Base-by-base conservation (phyloP, 92 coral and sea anemone species). In the Parazoanthus darwini region DNA sequence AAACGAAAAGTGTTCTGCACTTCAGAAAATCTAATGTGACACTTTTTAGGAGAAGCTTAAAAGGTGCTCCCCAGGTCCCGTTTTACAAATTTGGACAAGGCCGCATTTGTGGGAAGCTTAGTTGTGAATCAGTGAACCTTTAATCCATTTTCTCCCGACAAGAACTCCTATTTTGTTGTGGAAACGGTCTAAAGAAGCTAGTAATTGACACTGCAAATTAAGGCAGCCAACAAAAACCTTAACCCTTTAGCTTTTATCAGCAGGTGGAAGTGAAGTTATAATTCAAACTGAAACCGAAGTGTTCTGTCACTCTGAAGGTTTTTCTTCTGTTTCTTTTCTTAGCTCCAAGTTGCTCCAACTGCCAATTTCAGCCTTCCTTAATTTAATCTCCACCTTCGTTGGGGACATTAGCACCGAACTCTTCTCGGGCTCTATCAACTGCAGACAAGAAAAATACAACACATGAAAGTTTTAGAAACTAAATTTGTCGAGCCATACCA, bases 341-440 rank as follows among this genome's bases (percentile, higher is more conserved):
- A 94, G 85, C 86, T 97, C 99, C 67, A 97, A 91, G 14, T 85
- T 76, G 82, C 92, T 95, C 99, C 99, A 97, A 82, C 92, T 91
- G 26, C 94, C 93, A 5, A 92, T 89, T 43, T 95, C 94, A n/a
- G 91, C 94, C 83, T 97, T 97, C 79, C 91, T 85, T 33, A 97
- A 93, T 86, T 96, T 97, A 8, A 97, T 96, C 80, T 97, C 99
- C 59, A 97, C 96, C 86, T 97, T 97, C 11, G 98, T 90, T 11
- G 96, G 96, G 13, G 98, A 93, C 44, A 96, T 81, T 22, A 86
- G 29, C 37, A 97, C 99, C 7, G 94, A 85, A 39, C 99, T 97
- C 48, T 90, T 94, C 25, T 87, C 94, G n/a, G 99, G 99, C 25
- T 88, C 92, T 20, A 97, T 97, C 11, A 93, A 90, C 99, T 96